These are phyloP conservation scores for Mus caroli DNA, from an alignment of 2,797 vertebrate genomes.

Conservation along the genomic window DNA sequence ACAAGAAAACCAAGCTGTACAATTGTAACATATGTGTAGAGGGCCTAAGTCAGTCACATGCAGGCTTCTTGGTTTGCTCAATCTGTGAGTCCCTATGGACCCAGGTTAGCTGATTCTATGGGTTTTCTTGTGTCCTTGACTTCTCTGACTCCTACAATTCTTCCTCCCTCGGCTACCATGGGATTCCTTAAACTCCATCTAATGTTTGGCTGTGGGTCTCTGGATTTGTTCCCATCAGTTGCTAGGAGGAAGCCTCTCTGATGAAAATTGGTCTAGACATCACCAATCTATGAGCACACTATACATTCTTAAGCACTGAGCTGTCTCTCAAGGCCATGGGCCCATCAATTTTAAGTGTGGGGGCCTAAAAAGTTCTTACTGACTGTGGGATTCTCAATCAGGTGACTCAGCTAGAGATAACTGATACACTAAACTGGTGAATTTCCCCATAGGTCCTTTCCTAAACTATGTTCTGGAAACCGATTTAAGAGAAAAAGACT, in stretches of 20 bases:
- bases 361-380: neutral
- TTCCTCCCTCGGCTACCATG: neutral
- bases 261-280: neutral
- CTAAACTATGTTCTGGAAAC: neutral
- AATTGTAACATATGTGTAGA: neutral
- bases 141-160: neutral
- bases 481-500: neutral
- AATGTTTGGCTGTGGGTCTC: neutral
- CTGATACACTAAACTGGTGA: neutral
- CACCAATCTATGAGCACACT: neutral
- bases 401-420: neutral
- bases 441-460: neutral
- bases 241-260: neutral
- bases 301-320: neutral
- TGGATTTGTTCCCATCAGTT: neutral
- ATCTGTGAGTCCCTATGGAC: neutral
- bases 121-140: neutral
- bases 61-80: neutral
- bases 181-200: neutral
- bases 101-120: neutral
- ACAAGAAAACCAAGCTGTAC: neutral
- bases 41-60: neutral
- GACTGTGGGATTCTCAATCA: neutral
- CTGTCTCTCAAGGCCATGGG: neutral
- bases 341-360: neutral